Evolutionary conservation across 2,888 invertebrate genomes (phyloP), one percentile per base, ranked within the genome.

Genomic region (Eulithis prunata): DNA sequence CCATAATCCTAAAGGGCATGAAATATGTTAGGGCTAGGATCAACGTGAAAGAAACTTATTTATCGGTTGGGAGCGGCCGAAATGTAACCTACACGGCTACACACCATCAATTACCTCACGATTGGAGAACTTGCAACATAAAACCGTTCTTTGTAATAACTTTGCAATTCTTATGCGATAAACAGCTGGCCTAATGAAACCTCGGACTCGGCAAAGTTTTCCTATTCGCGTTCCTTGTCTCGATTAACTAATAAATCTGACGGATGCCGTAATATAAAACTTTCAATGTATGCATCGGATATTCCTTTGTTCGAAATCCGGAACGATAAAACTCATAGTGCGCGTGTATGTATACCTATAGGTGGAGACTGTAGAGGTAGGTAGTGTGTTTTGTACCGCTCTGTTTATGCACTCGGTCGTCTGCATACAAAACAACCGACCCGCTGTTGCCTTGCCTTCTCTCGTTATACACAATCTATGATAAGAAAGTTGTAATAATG

Each of bases 11-110:
- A 69, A 75, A 75, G 74, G 72, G 72, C 76, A 79, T 81, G 78
- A 82, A 82, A 81, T 81, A 82, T 82, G 81, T 79, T 78, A 51
- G 71, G 72, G 71, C 70, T 72, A 68, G 75, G 75, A 80, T 81
- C 78, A 75, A 77, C 77, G 71, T 75, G 75, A 75, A 81, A 74
- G 74, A 75, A 79, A 80, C 77, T 77, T 80, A 75, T 75, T 80
- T 81, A 80, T 81, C 64, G 58, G 56, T 58, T 57, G 64, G 61
- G 61, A 69, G 61, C 74, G 75, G 75, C 69, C 67, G 75, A 74
- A 70, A 70, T 68, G 69, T 68, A 73, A 78, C 72, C 72, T 70
- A 74, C 71, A 69, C 66, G 68, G 67, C 62, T 67, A 69, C 53
- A 57, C 45, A 61, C 56, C 60, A 59, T 72, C 73, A 75, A 71